Conservation (phyloP, 2,797 vertebrate species). For the Threskiornis aethiopicus region DNA sequence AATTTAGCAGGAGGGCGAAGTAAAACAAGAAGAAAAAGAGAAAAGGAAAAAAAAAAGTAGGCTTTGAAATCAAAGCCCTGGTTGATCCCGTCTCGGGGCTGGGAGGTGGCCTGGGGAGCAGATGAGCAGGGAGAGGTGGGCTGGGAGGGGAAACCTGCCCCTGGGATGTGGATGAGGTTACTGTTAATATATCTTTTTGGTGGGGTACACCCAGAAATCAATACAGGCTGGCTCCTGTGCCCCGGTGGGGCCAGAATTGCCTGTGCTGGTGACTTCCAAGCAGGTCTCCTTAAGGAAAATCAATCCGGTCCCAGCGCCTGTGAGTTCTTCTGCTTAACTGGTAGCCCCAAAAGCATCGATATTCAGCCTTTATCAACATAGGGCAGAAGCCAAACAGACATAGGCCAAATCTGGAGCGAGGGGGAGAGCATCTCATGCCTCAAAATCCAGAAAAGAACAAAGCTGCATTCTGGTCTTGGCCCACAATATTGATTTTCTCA, state of each 20-base stretch:
- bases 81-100: fast-evolving
- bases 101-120: background rate
- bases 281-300: background rate
- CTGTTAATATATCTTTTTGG: background rate
- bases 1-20: background rate
- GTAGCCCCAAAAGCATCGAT: background rate
- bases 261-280: background rate
- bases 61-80: slow-evolving; percentile 16
- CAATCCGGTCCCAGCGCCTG: background rate
- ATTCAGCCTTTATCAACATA: background rate
- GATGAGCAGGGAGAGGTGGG: background rate
- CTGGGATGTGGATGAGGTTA: background rate
- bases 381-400: background rate
- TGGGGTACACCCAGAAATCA: background rate
- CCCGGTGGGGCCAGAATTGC: background rate
- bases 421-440: background rate
- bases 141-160: background rate
- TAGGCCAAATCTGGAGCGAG: background rate
- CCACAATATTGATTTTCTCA: background rate
- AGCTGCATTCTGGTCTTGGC: background rate
- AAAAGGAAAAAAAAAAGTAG: background rate
- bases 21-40: background rate
- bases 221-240: background rate
- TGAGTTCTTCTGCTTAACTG: background rate
- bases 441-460: background rate